A percentile compares a stretch with the other conserved stretches of the same genome.
These are phyloP conservation scores for Holcopasites calliopsidis DNA, from an alignment of 1,140 invertebrate species.

Conservation along the genomic window DNA sequence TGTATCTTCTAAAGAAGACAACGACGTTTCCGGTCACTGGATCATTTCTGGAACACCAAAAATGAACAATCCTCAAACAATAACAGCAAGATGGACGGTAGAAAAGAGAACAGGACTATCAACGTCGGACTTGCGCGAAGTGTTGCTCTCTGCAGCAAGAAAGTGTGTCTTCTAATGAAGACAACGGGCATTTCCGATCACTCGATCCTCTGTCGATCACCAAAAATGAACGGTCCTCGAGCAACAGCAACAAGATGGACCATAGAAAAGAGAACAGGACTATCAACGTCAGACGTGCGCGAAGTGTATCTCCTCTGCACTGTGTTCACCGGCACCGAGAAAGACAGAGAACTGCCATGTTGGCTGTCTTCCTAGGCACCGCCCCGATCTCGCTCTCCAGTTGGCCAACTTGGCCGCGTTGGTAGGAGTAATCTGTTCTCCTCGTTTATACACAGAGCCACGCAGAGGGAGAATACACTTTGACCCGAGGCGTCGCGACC, in stretches of 20 bases:
- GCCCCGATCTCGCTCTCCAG: slow-evolving; percentile 68
- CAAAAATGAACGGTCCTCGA: not conserved
- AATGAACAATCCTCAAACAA: too few species aligned
- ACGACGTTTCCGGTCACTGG: too few species aligned
- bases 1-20: too few species aligned
- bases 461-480: not conserved
- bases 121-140: too few species aligned
- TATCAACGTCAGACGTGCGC: slow-evolving; percentile 54
- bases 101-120: too few species aligned
- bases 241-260: slow-evolving; percentile 27
- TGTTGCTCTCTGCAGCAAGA: too few species aligned
- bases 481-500: too few species aligned
- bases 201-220: slow-evolving; percentile 24
- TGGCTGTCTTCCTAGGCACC: slow-evolving; percentile 71
- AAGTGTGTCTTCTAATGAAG: too few species aligned
- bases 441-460: slow-evolving; percentile 20
- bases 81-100: too few species aligned
- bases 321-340: slow-evolving; percentile 59
- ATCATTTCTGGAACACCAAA: too few species aligned
- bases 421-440: slow-evolving; percentile 49
- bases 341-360: slow-evolving; percentile 71
- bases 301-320: slow-evolving; percentile 61
- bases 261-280: slow-evolving; percentile 30
- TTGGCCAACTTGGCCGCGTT: slow-evolving; percentile 61
- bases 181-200: slow-evolving; percentile 6